These are phyloP conservation scores for Serripes groenlandicus DNA, from an alignment of 2,888 invertebrate genomes.

Conservation along the genomic window DNA sequence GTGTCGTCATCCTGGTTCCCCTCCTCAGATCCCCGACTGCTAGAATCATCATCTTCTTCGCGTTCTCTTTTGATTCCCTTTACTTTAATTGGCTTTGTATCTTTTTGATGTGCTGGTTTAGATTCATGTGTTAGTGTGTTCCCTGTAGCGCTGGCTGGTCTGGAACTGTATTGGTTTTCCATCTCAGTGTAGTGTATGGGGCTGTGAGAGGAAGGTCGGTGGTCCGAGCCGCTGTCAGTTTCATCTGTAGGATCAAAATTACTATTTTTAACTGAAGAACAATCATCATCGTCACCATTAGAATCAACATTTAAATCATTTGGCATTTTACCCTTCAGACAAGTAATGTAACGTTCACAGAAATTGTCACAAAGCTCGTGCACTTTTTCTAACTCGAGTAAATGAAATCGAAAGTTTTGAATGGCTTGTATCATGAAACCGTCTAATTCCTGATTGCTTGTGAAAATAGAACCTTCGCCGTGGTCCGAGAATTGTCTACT, in stretches of 20 bases:
- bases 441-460: constrained; percentile 67
- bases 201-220: constrained; percentile 61
- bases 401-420: constrained; percentile 69
- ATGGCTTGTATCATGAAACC: constrained; percentile 67
- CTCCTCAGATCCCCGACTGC: constrained; percentile 62
- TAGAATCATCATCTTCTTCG: constrained; percentile 52
- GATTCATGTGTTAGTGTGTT: constrained; percentile 19
- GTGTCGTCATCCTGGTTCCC: constrained; percentile 33
- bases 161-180: constrained; percentile 26
- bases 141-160: not conserved
- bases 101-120: constrained; percentile 32
- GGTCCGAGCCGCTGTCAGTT: constrained; percentile 67
- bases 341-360: constrained; percentile 69
- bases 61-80: constrained; percentile 59
- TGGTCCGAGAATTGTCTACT: constrained; percentile 61
- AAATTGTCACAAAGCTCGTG: constrained; percentile 72
- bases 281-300: constrained; percentile 61
- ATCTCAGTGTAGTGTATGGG: constrained; percentile 53
- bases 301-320: constrained; percentile 66
- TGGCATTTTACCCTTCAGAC: constrained; percentile 71
- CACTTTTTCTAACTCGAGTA: constrained; percentile 69
- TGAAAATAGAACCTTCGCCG: constrained; percentile 62
- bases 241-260: constrained; percentile 72
- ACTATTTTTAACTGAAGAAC: constrained; percentile 66
- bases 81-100: constrained; percentile 43